Evolutionary conservation across 2,888 invertebrate genomes (phyloP).

Genomic region (Chouioia cunea): DNA sequence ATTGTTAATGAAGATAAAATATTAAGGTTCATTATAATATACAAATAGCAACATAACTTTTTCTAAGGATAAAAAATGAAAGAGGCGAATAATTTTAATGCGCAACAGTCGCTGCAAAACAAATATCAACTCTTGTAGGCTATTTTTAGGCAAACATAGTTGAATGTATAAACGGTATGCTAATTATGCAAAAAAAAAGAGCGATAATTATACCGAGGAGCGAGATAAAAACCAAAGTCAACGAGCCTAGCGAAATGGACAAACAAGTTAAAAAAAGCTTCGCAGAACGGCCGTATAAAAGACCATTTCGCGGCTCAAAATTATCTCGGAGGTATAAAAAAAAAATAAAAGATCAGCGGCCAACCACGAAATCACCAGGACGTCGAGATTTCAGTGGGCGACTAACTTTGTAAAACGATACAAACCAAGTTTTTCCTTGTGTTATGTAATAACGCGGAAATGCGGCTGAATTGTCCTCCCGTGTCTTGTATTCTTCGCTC

Average conservation of each 20-base stretch:
- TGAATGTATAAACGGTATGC: no score
- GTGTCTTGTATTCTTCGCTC: not conserved
- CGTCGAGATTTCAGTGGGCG: slow-evolving; percentile 33
- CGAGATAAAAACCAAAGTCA: not conserved
- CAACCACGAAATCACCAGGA: slow-evolving; percentile 42
- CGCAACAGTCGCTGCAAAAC: no score
- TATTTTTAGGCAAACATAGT: no score
- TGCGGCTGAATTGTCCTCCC: slow-evolving; percentile 23
- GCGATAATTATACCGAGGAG: not conserved
- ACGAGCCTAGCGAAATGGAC: not conserved
- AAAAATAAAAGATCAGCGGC: slow-evolving; percentile 36
- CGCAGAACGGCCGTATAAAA: not conserved
- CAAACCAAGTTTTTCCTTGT: not conserved
- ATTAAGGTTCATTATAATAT: no score
- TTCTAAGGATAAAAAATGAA: no score
- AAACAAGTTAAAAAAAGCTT: not conserved
- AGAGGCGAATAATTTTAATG: no score
- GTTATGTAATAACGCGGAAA: slow-evolving; percentile 36
- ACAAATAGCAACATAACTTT: no score
- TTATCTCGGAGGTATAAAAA: slow-evolving; percentile 17
- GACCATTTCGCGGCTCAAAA: slow-evolving; percentile 9
- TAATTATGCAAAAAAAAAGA: not conserved
- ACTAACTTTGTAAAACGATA: slow-evolving; percentile 42
- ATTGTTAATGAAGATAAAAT: no score
- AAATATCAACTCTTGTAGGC: no score